These are phyloP conservation scores for Onthophagus sagittarius DNA, from an alignment of 2,888 invertebrate genomes.

Conservation along the genomic window DNA sequence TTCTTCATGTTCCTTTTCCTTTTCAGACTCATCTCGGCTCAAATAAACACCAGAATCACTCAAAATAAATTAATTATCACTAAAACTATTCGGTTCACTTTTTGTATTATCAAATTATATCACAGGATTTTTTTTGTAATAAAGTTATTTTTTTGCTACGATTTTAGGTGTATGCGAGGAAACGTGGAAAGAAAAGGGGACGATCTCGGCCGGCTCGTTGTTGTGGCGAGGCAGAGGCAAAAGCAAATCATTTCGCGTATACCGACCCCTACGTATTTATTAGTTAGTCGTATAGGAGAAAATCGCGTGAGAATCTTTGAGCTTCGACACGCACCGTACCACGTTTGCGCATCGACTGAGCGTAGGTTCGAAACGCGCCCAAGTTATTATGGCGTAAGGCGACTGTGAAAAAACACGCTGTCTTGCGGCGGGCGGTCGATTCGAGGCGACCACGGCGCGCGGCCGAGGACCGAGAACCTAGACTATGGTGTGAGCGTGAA, in stretches of 20 bases:
- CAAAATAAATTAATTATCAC: no score
- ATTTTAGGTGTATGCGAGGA: not conserved
- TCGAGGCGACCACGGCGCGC: constrained; percentile 32
- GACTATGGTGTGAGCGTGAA: no score
- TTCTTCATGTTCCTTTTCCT: not conserved
- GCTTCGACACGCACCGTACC: not conserved
- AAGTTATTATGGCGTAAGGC: constrained; percentile 44
- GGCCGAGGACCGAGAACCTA: not conserved
- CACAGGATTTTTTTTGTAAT: not conserved
- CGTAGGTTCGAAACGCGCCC: constrained; percentile 19
- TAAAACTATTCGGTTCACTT: not conserved
- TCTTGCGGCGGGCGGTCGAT: constrained; percentile 34
- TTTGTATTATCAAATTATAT: not conserved
- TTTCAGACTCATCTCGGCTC: not conserved
- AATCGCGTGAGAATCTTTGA: not conserved
- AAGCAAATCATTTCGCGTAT: not conserved
- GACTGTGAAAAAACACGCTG: constrained; percentile 44
- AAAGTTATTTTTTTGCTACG: not conserved
- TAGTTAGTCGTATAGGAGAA: not conserved
- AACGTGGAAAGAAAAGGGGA: not conserved
- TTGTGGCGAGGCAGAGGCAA: no score
- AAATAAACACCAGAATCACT: not conserved
- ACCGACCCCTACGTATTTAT: no score
- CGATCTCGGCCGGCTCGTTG: not conserved
- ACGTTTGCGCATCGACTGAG: not conserved